Percentiles rank a stretch among this genome's conserved stretches.
Evolutionary conservation across 2,888 invertebrate species (phyloP).

Genomic region (Ametastegia equiseti): DNA sequence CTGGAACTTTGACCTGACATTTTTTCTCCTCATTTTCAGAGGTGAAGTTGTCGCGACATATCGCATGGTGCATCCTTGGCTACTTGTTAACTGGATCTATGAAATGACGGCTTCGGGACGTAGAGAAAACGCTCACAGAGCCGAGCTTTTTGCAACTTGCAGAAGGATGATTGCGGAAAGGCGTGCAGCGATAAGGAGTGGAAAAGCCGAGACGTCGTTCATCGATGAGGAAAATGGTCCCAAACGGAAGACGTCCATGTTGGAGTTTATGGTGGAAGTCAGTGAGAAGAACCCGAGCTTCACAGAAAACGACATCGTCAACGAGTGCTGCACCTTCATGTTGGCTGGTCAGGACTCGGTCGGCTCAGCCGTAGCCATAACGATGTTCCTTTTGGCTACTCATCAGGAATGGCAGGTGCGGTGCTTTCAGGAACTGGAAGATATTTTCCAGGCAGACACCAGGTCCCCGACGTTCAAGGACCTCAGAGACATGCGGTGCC

Average conservation of each 20-base stretch:
- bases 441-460: slow-evolving; percentile 60
- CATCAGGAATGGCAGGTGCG: slow-evolving; percentile 76
- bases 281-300: slow-evolving; percentile 77
- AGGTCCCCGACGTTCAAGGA: slow-evolving; percentile 63
- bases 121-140: slow-evolving; percentile 77
- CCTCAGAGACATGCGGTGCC: slow-evolving; percentile 64
- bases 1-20: background rate
- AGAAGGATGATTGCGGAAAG: slow-evolving; percentile 62
- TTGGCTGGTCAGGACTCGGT: slow-evolving; percentile 82
- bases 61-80: slow-evolving; percentile 79
- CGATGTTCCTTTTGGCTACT: slow-evolving; percentile 78
- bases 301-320: slow-evolving; percentile 79
- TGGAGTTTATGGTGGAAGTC: slow-evolving; percentile 79
- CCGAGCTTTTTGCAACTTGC: slow-evolving; percentile 62
- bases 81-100: slow-evolving; percentile 78
- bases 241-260: slow-evolving; percentile 63
- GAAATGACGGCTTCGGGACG: slow-evolving; percentile 77
- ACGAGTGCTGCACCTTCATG: slow-evolving; percentile 82
- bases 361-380: slow-evolving; percentile 79
- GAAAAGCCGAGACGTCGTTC: background rate
- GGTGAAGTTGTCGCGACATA: slow-evolving; percentile 78
- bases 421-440: slow-evolving; percentile 64
- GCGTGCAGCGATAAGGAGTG: slow-evolving; percentile 52
- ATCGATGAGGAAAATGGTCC: slow-evolving; percentile 24
- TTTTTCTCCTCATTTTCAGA: slow-evolving; percentile 67